These are phyloP conservation scores for Leptopilina boulardi DNA, from an alignment of 1,140 invertebrate species.

Conservation along the genomic window DNA sequence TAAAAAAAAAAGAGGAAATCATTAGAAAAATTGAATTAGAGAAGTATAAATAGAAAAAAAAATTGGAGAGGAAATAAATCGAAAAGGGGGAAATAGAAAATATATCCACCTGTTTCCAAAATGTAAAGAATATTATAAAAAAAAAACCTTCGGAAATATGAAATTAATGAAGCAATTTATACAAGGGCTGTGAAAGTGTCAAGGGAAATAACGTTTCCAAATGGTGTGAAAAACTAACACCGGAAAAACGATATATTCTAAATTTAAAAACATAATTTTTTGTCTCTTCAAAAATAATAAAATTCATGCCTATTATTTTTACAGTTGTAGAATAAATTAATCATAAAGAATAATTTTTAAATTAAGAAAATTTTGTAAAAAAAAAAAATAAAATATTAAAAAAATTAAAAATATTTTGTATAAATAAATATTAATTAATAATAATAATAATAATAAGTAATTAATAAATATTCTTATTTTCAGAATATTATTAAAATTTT, in stretches of 20 bases:
- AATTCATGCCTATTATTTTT: background rate
- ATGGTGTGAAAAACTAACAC: background rate
- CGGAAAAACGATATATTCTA: too few relatives aligned
- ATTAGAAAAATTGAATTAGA: background rate
- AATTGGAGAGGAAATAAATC: background rate
- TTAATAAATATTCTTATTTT: too few relatives aligned
- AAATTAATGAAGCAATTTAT: background rate
- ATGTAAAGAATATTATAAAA: background rate
- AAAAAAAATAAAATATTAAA: too few relatives aligned
- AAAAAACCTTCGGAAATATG: background rate
- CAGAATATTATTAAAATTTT: too few relatives aligned
- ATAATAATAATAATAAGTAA: too few relatives aligned
- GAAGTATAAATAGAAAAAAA: background rate
- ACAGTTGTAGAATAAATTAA: too few relatives aligned
- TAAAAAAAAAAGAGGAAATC: background rate
- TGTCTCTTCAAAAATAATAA: background rate
- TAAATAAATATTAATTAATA: too few relatives aligned
- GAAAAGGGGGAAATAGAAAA: background rate
- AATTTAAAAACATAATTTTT: too few relatives aligned
- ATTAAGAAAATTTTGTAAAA: too few relatives aligned
- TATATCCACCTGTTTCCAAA: background rate
- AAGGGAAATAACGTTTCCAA: background rate
- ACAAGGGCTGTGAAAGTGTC: background rate
- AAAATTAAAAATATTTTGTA: too few relatives aligned
- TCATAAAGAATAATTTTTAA: too few relatives aligned